Percentiles rank a stretch among this genome's conserved stretches.
Conservation (phyloP, 2,888 invertebrate species). For the Tolmerus cingulatus region DNA sequence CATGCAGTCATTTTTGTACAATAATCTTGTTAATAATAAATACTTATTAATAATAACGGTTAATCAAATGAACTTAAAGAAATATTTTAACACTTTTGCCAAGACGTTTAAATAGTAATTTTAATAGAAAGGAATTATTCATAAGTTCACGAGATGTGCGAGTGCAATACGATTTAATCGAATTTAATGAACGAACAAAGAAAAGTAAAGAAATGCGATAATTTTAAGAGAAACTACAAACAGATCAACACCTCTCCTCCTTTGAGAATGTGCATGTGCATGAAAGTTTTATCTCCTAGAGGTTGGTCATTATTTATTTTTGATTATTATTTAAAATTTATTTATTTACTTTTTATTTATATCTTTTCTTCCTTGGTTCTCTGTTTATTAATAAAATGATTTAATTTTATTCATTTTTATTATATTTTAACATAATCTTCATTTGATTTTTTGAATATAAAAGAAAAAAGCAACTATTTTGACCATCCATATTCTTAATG, state of each 20-base stretch:
- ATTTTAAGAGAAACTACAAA: constrained; percentile 48
- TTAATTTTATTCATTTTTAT: constrained; percentile 37
- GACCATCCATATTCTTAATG: not conserved
- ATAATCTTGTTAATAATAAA: constrained; percentile 35
- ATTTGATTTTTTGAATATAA: constrained; percentile 7
- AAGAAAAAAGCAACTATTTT: not conserved
- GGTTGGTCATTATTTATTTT: constrained; percentile 42
- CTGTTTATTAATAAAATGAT: constrained; percentile 31
- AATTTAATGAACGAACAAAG: constrained; percentile 18
- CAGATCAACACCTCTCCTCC: constrained; percentile 64
- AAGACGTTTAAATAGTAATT: not conserved
- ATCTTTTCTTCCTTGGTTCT: constrained; percentile 35
- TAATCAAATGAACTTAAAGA: not conserved
- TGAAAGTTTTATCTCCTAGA: constrained; percentile 49
- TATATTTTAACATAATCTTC: constrained; percentile 36
- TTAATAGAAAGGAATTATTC: constrained; percentile 1
- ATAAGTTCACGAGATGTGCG: constrained; percentile 12
- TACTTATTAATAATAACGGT: constrained; percentile 28
- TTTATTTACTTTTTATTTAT: constrained; percentile 20
- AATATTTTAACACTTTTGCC: constrained; percentile 5
- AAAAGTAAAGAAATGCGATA: constrained; percentile 48
- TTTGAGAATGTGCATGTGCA: constrained; percentile 54
- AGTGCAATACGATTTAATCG: not conserved
- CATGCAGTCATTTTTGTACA: constrained; percentile 40
- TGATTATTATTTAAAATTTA: constrained; percentile 26